Evolutionary conservation across 2,797 vertebrate species (phyloP).

Genomic region (Ctenopoma multispine): DNA sequence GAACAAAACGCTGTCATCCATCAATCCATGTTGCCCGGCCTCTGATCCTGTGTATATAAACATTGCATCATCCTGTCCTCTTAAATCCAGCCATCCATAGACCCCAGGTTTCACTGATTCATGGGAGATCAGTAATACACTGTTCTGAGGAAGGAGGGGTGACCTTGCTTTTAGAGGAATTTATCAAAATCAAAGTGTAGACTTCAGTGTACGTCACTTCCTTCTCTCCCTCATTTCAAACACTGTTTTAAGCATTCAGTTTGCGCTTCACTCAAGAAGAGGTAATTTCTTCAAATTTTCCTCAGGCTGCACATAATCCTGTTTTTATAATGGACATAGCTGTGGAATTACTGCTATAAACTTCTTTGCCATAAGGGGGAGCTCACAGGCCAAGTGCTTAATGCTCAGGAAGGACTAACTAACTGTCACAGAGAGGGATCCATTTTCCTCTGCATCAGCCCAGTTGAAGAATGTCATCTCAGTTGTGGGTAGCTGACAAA

Average conservation of each 20-base stretch:
- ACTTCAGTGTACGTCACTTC: conserved; percentile 25
- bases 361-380: conserved; percentile 77
- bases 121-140: conserved; percentile 50
- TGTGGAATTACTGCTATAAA: conserved; percentile 60
- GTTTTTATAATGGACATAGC: conserved; percentile 21
- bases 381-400: conserved; percentile 78
- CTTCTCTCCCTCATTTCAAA: conserved; percentile 31
- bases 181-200: conserved; percentile 36
- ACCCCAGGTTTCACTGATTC: conserved; percentile 47
- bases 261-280: conserved; percentile 25
- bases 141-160: conserved; percentile 40
- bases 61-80: conserved; percentile 59
- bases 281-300: conserved; percentile 19
- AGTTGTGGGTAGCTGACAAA: conserved; percentile 11
- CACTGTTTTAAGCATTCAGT: conserved; percentile 17
- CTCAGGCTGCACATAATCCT: conserved; percentile 22
- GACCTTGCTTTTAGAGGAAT: conserved; percentile 64
- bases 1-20: conserved; percentile 72
- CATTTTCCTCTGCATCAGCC: conserved; percentile 34
- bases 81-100: conserved; percentile 40
- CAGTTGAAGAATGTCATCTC: conserved; percentile 24
- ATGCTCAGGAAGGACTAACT: conserved; percentile 42
- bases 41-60: conserved; percentile 63
- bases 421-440: conserved; percentile 31
- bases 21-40: conserved; percentile 58